Evolutionary conservation across 2,113 vertebrate genomes (phyloP), one percentile per base, ranked within the genome.

Genomic region (Salminus brasiliensis): DNA sequence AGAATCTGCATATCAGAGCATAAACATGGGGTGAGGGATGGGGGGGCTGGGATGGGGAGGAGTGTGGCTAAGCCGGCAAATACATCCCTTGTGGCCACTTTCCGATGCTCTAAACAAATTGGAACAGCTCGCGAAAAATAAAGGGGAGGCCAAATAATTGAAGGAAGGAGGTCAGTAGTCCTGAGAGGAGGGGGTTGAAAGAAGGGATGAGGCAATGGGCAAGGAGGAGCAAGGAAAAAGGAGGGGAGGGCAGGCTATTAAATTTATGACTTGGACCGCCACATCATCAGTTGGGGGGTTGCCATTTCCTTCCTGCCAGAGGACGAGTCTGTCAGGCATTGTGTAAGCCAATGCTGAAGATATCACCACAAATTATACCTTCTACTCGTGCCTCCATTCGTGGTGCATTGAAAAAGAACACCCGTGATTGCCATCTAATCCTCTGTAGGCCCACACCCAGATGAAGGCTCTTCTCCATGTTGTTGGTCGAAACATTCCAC

Each of bases 271-370:
- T 86, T 63, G 83, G 86, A 84, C 79, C 88, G 89, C 85, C 87
- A 89, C 91, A 91, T 90, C 89, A 89, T 90, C 87, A 88, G 85
- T 83, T 81, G 80, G 45, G 68, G 77, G 60, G 85, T 82, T 88
- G 87, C 85, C 85, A 90, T 90, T 91, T 91, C 89, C 91, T 91
- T 91, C 89, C 91, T 91, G 89, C 72, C 80, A 57, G 82, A 74
- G 84, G 86, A 81, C 81, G 80, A 74, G 73, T 81, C 78, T 82
- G 80, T 69, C 79, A 68, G 76, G 74, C 82, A 86, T 83, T 81
- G 82, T 86, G 69, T 72, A 77, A 87, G 85, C 87, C 88, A 84
- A 91, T 87, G 87, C 81, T 41, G 62, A 85, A 88, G 82, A 86
- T 83, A 89, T 84, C 82, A 88, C 72, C 43, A 78, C 65, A 39